These are phyloP conservation scores for Aptenodytes patagonicus DNA, from an alignment of 2,113 vertebrate species.

Conservation along the genomic window DNA sequence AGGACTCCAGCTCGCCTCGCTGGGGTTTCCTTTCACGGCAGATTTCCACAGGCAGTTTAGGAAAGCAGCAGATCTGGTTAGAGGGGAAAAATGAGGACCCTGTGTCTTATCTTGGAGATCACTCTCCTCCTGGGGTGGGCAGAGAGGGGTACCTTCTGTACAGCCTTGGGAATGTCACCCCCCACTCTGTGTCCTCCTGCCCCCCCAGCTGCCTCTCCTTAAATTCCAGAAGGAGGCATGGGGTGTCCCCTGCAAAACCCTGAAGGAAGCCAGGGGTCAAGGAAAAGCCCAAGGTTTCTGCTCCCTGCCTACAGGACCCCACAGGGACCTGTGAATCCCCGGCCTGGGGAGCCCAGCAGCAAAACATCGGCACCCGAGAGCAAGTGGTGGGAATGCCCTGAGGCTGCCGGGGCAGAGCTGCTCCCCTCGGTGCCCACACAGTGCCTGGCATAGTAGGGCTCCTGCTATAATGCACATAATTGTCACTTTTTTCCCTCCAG, in stretches of 20 bases:
- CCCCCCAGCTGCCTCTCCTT: background rate
- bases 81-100: background rate
- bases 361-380: background rate
- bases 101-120: background rate
- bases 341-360: background rate
- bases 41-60: background rate
- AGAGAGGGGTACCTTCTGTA: background rate
- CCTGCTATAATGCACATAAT: background rate
- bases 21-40: accelerated
- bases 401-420: background rate
- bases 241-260: background rate
- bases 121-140: too few species aligned
- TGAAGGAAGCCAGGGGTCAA: background rate
- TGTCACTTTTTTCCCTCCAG: background rate
- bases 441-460: background rate
- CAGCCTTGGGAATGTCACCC: background rate
- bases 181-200: background rate
- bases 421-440: background rate
- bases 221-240: background rate
- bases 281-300: background rate
- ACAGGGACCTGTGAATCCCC: background rate
- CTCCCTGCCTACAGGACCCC: background rate
- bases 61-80: background rate
- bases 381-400: background rate
- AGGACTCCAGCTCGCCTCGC: background rate